Evolutionary conservation across 2,797 vertebrate genomes (phyloP).

Genomic region (Macroramphosus scolopax): DNA sequence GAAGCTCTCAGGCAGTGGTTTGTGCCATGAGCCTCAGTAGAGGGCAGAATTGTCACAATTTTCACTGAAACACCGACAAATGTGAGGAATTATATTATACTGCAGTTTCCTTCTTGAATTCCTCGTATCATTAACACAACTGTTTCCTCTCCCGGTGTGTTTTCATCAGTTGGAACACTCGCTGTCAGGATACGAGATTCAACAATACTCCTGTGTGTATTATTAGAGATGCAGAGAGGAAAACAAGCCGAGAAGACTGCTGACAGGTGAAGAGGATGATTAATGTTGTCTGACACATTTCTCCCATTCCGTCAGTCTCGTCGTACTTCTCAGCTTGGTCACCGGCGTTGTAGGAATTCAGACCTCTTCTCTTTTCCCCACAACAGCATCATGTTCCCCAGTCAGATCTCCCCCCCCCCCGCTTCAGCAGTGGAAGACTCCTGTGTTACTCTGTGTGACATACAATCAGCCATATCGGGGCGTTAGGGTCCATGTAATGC

Average conservation of each 20-base stretch:
- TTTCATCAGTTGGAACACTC: constrained; percentile 1
- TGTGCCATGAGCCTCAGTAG: constrained; percentile 27
- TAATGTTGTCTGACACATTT: constrained; percentile 13
- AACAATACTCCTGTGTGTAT: background rate
- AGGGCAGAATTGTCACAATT: constrained; percentile 49
- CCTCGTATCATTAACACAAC: background rate
- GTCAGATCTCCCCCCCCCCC: constrained; percentile 25
- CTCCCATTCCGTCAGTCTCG: constrained; percentile 1
- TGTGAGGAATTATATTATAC: background rate
- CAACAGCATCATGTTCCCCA: constrained; percentile 38
- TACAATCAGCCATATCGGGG: no score
- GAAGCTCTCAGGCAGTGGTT: no score
- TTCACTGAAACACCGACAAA: background rate
- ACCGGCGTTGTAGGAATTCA: constrained; percentile 10
- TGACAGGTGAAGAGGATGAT: constrained; percentile 29
- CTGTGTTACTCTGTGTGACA: no score
- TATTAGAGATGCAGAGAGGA: constrained; percentile 5
- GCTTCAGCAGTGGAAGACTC: no score
- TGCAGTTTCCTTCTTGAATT: background rate
- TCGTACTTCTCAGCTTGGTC: constrained; percentile 14
- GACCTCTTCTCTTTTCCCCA: constrained; percentile 5
- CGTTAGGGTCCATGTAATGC: no score
- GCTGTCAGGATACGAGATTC: no score
- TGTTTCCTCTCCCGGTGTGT: background rate
- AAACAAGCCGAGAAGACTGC: background rate